These are phyloP conservation scores for Notodonta ziczac DNA, from an alignment of 2,888 invertebrate genomes.

Conservation along the genomic window DNA sequence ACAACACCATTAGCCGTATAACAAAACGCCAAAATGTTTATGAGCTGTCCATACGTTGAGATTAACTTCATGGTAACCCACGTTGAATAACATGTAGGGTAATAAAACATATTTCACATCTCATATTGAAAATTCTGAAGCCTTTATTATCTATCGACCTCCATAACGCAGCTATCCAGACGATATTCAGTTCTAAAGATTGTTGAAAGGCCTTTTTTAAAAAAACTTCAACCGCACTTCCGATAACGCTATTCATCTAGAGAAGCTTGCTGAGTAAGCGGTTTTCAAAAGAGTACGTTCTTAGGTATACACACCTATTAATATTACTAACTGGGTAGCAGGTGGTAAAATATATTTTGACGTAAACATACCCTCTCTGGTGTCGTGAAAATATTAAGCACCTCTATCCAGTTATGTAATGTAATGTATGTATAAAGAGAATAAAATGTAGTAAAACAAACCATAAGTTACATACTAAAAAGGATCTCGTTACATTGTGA, in stretches of 20 bases:
- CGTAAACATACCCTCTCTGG: no score
- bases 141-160: no score
- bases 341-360: no score
- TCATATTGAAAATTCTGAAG: background rate
- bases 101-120: background rate
- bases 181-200: background rate
- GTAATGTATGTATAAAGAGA: no score
- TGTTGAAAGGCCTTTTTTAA: background rate
- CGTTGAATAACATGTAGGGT: background rate
- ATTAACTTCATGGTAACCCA: background rate
- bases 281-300: background rate
- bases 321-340: no score
- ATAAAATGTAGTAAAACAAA: no score
- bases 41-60: background rate
- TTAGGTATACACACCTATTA: background rate
- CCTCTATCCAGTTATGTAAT: no score
- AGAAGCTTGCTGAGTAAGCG: background rate
- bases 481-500: no score
- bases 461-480: no score
- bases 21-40: slow-evolving; percentile 2
- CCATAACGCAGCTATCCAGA: background rate
- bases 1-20: background rate
- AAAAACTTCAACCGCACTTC: background rate
- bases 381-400: no score
- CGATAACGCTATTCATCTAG: background rate